These are phyloP conservation scores for Erethizon dorsatum DNA, from an alignment of 2,797 vertebrate species.

Conservation along the genomic window DNA sequence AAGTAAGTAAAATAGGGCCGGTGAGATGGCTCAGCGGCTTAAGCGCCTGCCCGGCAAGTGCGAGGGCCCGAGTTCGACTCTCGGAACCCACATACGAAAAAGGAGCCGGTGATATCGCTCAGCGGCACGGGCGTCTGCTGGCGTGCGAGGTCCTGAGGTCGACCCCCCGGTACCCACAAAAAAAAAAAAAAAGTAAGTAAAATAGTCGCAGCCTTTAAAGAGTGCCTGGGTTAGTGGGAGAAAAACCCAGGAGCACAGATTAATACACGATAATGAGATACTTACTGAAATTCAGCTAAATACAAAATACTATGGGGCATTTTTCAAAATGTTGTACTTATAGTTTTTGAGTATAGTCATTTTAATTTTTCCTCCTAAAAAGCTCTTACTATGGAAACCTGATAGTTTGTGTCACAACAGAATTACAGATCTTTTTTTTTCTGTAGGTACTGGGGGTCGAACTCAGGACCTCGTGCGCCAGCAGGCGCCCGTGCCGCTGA, in stretches of 20 bases:
- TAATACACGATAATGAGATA: not conserved
- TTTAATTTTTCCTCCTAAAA: constrained; percentile 23
- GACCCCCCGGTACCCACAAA: no score
- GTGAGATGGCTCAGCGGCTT: no score
- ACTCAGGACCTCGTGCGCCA: no score
- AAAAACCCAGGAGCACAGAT: not conserved
- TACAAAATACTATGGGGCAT: not conserved
- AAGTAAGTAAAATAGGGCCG: not conserved
- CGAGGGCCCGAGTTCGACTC: no score
- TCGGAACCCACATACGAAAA: no score
- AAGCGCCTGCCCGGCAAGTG: no score
- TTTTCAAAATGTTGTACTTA: constrained; percentile 37
- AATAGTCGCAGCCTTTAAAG: not conserved
- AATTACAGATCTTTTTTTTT: not conserved
- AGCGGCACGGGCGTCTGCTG: no score
- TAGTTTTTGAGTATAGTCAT: constrained; percentile 8
- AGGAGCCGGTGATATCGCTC: no score
- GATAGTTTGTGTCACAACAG: not conserved
- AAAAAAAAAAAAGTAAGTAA: not conserved
- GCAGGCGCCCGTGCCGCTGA: no score
- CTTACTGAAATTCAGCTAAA: constrained; percentile 21
- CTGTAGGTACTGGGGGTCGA: no score
- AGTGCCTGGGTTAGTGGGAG: not conserved
- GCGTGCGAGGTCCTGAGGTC: no score
- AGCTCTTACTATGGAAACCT: not conserved